These are phyloP conservation scores for Cheilosia grossa DNA, from an alignment of 2,888 invertebrate species.

Conservation along the genomic window DNA sequence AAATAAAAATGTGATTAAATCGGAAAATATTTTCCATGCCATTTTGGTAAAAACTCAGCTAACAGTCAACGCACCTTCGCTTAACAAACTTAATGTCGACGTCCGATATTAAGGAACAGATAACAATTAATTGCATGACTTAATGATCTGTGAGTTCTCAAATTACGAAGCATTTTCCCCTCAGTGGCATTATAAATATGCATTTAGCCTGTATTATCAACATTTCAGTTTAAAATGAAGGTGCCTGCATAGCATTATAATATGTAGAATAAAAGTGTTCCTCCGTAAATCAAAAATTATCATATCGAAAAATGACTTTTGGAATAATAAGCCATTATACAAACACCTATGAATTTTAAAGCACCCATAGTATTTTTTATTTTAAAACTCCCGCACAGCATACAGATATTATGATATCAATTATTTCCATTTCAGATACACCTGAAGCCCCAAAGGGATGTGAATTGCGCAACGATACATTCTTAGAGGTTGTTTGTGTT, in stretches of 20 bases:
- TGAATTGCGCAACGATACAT: slow-evolving; percentile 87
- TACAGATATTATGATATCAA: slow-evolving; percentile 56
- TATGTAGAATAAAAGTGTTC: neutral
- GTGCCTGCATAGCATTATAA: no score
- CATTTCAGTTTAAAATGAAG: no score
- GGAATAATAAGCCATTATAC: slow-evolving; percentile 1
- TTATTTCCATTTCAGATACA: slow-evolving; percentile 85
- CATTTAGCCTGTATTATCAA: no score
- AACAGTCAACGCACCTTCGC: no score
- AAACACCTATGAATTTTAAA: slow-evolving; percentile 12
- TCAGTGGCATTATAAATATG: no score
- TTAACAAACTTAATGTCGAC: slow-evolving; percentile 13
- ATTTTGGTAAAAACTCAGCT: no score
- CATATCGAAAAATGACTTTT: neutral
- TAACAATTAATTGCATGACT: slow-evolving; percentile 38
- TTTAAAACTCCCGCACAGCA: slow-evolving; percentile 27
- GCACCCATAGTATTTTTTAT: slow-evolving; percentile 4
- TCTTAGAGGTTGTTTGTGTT: slow-evolving; percentile 88
- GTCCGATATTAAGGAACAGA: neutral
- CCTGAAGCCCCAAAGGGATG: slow-evolving; percentile 91
- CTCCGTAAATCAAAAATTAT: neutral
- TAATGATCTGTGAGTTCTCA: neutral
- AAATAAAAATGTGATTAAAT: neutral
- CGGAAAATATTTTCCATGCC: no score
- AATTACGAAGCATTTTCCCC: no score